These are phyloP conservation scores for Diplodus sargus DNA, from an alignment of 2,797 vertebrate genomes.

Conservation along the genomic window DNA sequence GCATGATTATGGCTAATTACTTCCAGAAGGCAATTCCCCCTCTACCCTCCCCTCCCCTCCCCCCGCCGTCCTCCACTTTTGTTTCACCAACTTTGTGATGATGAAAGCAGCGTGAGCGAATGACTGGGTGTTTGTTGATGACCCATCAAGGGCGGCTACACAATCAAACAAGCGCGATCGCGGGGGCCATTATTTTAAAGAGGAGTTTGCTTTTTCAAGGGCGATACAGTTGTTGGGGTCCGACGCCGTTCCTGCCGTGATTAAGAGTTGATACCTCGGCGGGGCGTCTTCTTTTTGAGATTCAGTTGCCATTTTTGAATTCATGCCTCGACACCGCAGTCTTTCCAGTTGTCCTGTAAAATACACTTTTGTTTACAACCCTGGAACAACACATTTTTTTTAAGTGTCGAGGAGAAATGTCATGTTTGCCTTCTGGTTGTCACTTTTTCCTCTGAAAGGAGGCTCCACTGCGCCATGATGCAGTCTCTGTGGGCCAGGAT, in stretches of 20 bases:
- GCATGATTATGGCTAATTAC: conserved; percentile 79
- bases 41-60: conserved; percentile 4
- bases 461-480: conserved; percentile 52
- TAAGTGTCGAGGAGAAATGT: conserved; percentile 47
- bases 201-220: conserved; percentile 65
- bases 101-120: conserved; percentile 65
- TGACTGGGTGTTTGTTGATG: conserved; percentile 48
- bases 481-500: conserved; percentile 60
- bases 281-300: conserved; percentile 22
- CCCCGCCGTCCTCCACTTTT: conserved; percentile 31
- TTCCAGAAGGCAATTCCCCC: conserved; percentile 72
- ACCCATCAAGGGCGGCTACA: conserved; percentile 71
- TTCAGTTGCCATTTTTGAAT: conserved; percentile 18
- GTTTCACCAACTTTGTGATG: conserved; percentile 66
- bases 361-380: conserved; percentile 27
- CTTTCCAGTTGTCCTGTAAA: conserved; percentile 41
- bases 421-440: conserved; percentile 64
- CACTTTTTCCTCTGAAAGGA: conserved; percentile 60
- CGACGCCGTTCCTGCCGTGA: conserved; percentile 14
- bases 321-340: not conserved
- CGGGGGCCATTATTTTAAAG: conserved; percentile 38
- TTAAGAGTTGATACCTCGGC: conserved; percentile 46
- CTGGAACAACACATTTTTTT: conserved; percentile 34
- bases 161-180: conserved; percentile 55
- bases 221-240: conserved; percentile 55